phyloP scores from a whole-genome alignment of 2,797 vertebrate genomes.

The Myiotriccus ornatus region DNA sequence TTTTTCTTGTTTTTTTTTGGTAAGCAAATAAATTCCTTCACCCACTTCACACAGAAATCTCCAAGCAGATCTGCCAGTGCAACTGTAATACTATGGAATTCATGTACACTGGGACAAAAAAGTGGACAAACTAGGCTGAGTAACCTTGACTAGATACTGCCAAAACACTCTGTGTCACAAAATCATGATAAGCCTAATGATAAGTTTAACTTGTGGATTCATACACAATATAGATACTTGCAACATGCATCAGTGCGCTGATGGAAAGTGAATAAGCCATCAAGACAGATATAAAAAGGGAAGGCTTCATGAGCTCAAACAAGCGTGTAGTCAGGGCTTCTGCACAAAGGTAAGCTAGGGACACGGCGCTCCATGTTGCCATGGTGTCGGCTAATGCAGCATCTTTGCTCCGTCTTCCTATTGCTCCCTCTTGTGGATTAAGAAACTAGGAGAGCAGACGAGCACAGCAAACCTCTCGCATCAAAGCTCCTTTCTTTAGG shows the following conservation, averaged over 20 bases:
- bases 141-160: neutral
- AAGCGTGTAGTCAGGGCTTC: rapidly evolving
- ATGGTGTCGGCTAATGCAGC: neutral
- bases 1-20: neutral
- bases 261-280: neutral
- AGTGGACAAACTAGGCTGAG: neutral
- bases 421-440: conserved; percentile 41
- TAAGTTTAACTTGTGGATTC: neutral
- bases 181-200: neutral
- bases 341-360: rapidly evolving
- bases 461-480: neutral
- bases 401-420: neutral
- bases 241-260: rapidly evolving
- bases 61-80: neutral
- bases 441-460: neutral
- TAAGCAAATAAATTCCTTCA: neutral
- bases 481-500: neutral
- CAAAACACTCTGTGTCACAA: rapidly evolving
- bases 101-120: neutral
- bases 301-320: neutral
- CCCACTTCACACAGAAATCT: neutral
- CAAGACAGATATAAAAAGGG: neutral
- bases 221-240: rapidly evolving
- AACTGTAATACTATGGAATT: neutral
- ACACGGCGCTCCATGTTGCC: neutral